Evolutionary conservation across 2,797 vertebrate genomes (phyloP), one percentile per base, ranked within the genome.

Genomic region (Acipenser oxyrinchus): DNA sequence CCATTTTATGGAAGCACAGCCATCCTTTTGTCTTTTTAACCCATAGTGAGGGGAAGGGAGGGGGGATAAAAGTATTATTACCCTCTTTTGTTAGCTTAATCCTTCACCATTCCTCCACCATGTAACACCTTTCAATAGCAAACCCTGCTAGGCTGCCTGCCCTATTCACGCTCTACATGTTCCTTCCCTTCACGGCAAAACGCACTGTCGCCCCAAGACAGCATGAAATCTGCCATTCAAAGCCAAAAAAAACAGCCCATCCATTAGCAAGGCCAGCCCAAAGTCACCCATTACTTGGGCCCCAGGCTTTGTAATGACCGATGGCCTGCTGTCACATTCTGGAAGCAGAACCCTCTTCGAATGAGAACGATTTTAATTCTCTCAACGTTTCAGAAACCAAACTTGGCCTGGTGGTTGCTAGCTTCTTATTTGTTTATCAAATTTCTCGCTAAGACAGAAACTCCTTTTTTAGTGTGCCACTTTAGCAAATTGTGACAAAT

Each of bases 51-150:
- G 12, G 62, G 8, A 61, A 59, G 57, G 15, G 57, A 48, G 6
- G 55, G 55, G 12, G 12, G 12, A 53, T 9, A 49, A 51, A 15
- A n/a, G 60, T 50, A 70, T 66, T 70, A 70, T 51, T 23, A 7
- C n/a, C 51, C 48, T 7, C 53, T 7, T 65, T 63, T 70, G 66
- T 62, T 48, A 51, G 13, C 48, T 37, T 37, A 65, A 68, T 68
- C 55, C 66, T 49, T 52, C 60, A 18, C 50, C 60, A 55, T 37
- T 66, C 51, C 75, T 75, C 74, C 71, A 76, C 79, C 79, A 81
- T 87, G 79, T 82, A 80, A 85, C 81, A 81, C 79, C 75, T 83
- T 79, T 78, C 76, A 80, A 69, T 67, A 71, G 70, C 63, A 51
- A 12, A 68, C 70, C 63, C 65, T 53, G 72, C n/a, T 55, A 70